These are phyloP conservation scores for Drosophila insularis DNA, from an alignment of 1,140 invertebrate species.

Conservation along the genomic window DNA sequence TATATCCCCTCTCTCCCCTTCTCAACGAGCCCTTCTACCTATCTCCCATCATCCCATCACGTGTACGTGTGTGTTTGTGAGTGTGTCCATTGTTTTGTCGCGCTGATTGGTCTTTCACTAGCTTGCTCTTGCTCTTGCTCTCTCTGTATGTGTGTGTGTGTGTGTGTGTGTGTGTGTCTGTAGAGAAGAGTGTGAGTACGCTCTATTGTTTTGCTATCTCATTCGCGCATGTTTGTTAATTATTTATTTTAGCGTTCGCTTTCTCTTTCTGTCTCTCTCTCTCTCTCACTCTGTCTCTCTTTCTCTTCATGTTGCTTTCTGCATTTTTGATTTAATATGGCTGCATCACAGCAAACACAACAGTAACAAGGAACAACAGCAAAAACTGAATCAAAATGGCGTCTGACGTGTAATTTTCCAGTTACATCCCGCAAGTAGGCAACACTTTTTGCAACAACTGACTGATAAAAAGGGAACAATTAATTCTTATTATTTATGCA, in stretches of 20 bases:
- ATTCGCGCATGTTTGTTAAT: conserved; percentile 59
- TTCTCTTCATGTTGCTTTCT: conserved; percentile 28
- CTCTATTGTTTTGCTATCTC: conserved; percentile 50
- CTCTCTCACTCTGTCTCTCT: no score
- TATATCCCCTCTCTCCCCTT: conserved; percentile 11
- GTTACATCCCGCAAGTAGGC: conserved; percentile 31
- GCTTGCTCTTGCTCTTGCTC: conserved; percentile 34
- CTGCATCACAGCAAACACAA: conserved; percentile 31
- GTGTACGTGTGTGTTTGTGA: conserved; percentile 14
- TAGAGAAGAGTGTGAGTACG: conserved; percentile 27
- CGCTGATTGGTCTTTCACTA: conserved; percentile 77
- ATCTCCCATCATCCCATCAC: conserved; percentile 4
- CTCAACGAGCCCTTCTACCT: not conserved
- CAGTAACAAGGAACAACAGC: conserved; percentile 17
- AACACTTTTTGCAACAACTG: conserved; percentile 11
- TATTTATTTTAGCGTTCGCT: conserved; percentile 67
- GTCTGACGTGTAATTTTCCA: conserved; percentile 9
- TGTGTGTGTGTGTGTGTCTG: conserved; percentile 23
- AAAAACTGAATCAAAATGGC: conserved; percentile 44
- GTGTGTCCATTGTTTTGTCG: conserved; percentile 76
- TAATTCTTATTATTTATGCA: not conserved
- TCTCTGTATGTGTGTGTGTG: conserved; percentile 28
- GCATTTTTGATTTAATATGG: conserved; percentile 67
- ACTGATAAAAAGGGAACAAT: not conserved
- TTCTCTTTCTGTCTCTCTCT: conserved; percentile 19